Conservation (phyloP, 1,140 invertebrate genomes). For the Wasmannia auropunctata region DNA sequence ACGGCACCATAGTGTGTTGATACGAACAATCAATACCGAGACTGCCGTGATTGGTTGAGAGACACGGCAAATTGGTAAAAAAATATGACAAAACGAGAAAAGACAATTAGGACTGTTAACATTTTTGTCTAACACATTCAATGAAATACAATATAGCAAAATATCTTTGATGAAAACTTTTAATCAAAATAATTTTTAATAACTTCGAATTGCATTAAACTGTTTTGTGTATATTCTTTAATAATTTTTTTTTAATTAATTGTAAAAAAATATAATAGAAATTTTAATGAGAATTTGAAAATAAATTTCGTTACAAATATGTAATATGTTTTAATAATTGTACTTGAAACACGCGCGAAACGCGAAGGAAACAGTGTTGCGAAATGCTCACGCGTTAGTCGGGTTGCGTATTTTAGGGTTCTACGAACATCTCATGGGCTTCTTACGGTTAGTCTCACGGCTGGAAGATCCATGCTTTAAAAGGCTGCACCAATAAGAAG, state of each 20-base stretch:
- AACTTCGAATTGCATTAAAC: background rate
- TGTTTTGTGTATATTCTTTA: background rate
- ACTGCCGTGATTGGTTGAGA: background rate
- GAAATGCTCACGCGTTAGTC: constrained; percentile 27
- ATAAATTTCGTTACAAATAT: background rate
- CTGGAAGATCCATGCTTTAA: background rate
- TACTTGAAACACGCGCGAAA: too few relatives aligned
- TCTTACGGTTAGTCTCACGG: background rate
- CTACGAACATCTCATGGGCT: background rate
- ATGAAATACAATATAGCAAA: background rate
- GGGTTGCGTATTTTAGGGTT: constrained; percentile 53
- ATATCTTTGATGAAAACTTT: background rate
- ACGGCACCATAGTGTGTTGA: background rate
- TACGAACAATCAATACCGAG: constrained; percentile 3
- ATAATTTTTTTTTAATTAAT: background rate
- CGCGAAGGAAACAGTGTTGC: background rate
- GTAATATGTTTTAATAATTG: background rate
- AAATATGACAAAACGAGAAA: background rate
- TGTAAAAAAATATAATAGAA: background rate
- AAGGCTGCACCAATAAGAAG: background rate
- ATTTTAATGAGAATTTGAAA: background rate
- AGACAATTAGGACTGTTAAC: background rate
- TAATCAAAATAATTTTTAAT: background rate
- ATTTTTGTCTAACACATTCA: background rate
- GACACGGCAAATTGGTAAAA: background rate